A percentile compares a stretch with the other conserved stretches of the same genome.
Evolutionary conservation across 2,797 vertebrate species (phyloP).

Genomic region (Podarcis siculus): DNA sequence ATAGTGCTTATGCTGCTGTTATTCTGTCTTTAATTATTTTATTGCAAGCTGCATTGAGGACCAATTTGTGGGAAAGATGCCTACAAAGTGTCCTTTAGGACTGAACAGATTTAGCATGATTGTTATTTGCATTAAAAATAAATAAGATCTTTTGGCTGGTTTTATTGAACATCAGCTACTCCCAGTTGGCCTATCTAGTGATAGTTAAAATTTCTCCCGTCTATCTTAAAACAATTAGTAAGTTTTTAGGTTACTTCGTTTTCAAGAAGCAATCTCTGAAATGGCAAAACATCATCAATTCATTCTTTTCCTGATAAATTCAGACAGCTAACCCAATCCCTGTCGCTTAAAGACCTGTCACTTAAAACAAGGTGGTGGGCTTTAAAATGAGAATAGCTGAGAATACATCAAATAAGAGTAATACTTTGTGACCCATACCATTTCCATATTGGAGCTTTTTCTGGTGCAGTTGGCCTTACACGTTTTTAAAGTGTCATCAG

Average conservation of each 20-base stretch:
- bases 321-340: neutral
- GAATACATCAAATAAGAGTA: neutral
- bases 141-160: neutral
- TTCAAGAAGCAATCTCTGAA: neutral
- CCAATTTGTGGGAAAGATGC: neutral
- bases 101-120: neutral
- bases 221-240: neutral
- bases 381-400: neutral
- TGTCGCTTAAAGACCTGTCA: neutral
- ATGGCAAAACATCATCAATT: neutral
- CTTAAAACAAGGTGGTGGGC: neutral
- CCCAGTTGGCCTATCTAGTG: neutral
- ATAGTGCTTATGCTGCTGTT: neutral
- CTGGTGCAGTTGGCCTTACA: neutral
- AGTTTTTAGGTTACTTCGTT: neutral
- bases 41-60: neutral
- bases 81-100: neutral
- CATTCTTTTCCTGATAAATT: neutral
- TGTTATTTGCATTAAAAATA: neutral
- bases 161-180: neutral
- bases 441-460: neutral
- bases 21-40: neutral
- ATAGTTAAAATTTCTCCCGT: too few relatives aligned
- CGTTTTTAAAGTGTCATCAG: neutral
- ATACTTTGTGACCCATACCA: neutral